These are phyloP conservation scores for Drosophila ironensis DNA, from an alignment of 1,140 invertebrate genomes.

Conservation along the genomic window DNA sequence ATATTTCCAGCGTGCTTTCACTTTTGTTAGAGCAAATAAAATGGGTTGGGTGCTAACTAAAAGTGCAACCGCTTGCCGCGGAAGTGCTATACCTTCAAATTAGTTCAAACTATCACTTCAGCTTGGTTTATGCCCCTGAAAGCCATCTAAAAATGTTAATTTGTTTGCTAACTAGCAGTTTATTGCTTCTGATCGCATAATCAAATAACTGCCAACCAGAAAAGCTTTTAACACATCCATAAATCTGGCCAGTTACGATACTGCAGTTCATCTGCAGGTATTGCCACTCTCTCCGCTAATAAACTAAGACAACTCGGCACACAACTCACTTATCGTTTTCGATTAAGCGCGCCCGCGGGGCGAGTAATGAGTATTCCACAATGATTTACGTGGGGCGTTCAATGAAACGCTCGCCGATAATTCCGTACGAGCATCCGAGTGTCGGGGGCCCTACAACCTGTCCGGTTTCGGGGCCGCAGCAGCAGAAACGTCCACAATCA, in stretches of 20 bases:
- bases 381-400: conserved; percentile 17
- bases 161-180: background rate
- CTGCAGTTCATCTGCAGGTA: background rate
- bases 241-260: background rate
- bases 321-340: conserved; percentile 10
- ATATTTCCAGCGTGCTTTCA: conserved; percentile 25
- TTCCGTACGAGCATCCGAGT: too few species aligned
- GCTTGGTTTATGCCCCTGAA: too few species aligned
- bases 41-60: background rate
- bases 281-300: too few species aligned
- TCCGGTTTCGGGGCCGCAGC: conserved; percentile 18
- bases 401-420: conserved; percentile 25
- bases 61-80: too few species aligned
- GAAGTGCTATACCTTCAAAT: too few species aligned
- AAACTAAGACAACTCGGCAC: too few species aligned
- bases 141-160: too few species aligned
- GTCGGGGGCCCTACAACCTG: conserved; percentile 36
- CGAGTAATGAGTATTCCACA: background rate
- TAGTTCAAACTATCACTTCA: too few species aligned
- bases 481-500: conserved; percentile 9
- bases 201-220: background rate
- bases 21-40: conserved; percentile 3
- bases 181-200: background rate
- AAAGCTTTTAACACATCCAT: background rate
- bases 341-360: conserved; percentile 3